Evolutionary conservation across 1,140 invertebrate genomes (phyloP), one percentile per base, ranked within the genome.

Genomic region (Hermatobates lingyangjiaoensis): DNA sequence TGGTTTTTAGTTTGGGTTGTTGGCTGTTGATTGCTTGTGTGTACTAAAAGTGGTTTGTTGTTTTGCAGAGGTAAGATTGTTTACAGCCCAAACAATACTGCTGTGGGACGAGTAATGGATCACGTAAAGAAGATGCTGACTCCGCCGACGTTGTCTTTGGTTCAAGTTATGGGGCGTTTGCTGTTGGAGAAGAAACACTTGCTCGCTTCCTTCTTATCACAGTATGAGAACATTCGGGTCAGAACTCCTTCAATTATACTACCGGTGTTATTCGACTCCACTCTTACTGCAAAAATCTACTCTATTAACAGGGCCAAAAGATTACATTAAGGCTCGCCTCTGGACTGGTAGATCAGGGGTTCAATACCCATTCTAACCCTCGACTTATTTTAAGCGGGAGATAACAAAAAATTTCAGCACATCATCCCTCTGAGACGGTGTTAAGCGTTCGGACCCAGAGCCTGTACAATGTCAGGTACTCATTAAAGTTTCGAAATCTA

Each of bases 11-110:
- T 34, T 15, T 34, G 7, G 7, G 7, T 34, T 34, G 7, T 7
- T 15, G 15, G 28, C 7, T 34, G 15, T 34, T 34, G n/a, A 34
- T 34, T 34, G 7, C 30, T 10, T 34, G 7, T 34, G n/a, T 34
- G n/a, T 34, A 34, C n/a, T 10, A 34, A 10, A 34, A 34, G 30
- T 48, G 44, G 47, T 28, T 21, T 15, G 20, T 18, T 42, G 14
- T 10, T 1, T 56, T 58, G 45, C 46, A 59, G 59, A 51, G 59
- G 59, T 20, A 60, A 59, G 45, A 59, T 60, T 23, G 27, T 60
- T n/a, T 60, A 56, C 38, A 54, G 54, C n/a, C 59, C 59, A 5
- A 45, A 58, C 14, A 58, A 56, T 1, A 39, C 52, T 38, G 51
- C 47, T 14, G 54, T 56, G 14, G 38, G 18, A 14, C 21, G 53